Conservation (phyloP, 2,113 vertebrate species). For the Oplegnathus fasciatus region DNA sequence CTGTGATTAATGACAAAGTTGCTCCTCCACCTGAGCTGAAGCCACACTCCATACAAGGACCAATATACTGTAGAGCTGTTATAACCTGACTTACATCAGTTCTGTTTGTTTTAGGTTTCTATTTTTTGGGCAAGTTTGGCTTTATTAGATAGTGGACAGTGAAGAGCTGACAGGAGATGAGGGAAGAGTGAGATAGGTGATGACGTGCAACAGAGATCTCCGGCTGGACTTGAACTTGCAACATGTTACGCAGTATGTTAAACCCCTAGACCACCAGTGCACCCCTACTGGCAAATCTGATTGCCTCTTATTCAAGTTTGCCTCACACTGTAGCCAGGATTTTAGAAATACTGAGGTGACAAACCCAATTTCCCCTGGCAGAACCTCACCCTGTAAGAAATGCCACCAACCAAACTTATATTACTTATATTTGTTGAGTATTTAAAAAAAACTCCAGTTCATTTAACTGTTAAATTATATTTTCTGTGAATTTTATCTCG, state of each 20-base stretch:
- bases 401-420: neutral
- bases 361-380: neutral
- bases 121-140: neutral
- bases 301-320: neutral
- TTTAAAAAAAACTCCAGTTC: neutral
- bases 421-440: neutral
- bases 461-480: neutral
- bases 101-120: neutral
- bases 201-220: neutral
- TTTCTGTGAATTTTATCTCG: neutral
- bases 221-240: neutral
- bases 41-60: neutral
- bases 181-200: neutral
- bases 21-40: no score
- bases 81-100: neutral
- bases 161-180: neutral
- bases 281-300: rapidly evolving
- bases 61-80: neutral
- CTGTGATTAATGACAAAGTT: no score
- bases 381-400: neutral
- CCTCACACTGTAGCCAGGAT: neutral
- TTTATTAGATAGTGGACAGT: neutral
- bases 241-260: neutral
- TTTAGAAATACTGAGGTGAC: neutral
- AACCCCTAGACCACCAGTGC: neutral